These are phyloP conservation scores for Turritopsis dohrnii DNA, from an alignment of 30 jellyfish, hydroid and myxozoan genomes.

Conservation along the genomic window DNA sequence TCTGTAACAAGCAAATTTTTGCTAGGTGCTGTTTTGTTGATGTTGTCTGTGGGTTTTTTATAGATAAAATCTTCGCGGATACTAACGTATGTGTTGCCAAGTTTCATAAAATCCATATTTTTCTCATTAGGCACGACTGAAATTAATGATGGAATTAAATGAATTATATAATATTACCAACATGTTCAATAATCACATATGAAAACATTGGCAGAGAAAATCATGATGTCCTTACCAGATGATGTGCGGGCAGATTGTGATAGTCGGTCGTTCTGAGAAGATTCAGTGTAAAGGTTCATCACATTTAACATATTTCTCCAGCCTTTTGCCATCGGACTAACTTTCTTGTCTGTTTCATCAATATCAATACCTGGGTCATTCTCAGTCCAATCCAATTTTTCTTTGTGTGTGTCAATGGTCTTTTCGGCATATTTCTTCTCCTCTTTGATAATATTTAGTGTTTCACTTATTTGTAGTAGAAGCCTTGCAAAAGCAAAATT, in stretches of 20 bases:
- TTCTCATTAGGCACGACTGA: neutral
- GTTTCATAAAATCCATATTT: neutral
- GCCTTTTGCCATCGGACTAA: constrained; percentile 32
- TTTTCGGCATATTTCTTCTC: constrained; percentile 82
- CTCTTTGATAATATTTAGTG: constrained; percentile 57
- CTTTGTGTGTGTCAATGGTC: constrained; percentile 6
- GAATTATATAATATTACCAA: too few relatives aligned
- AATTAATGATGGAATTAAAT: neutral
- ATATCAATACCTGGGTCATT: neutral
- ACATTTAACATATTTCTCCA: constrained; percentile 91
- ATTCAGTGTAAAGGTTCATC: constrained; percentile 56
- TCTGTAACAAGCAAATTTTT: neutral
- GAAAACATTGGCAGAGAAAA: neutral
- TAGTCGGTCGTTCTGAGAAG: neutral
- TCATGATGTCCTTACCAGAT: neutral
- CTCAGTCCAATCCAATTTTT: neutral
- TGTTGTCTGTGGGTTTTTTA: neutral
- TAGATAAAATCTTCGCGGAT: constrained; percentile 1
- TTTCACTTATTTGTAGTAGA: constrained; percentile 68
- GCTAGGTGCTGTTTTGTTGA: neutral
- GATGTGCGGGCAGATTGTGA: neutral
- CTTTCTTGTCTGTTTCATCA: neutral
- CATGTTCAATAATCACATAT: too few relatives aligned
- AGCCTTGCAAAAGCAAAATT: constrained; percentile 71
- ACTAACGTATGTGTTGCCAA: neutral